These are phyloP conservation scores for Pavo muticus DNA, from an alignment of 2,113 vertebrate genomes.

Conservation along the genomic window DNA sequence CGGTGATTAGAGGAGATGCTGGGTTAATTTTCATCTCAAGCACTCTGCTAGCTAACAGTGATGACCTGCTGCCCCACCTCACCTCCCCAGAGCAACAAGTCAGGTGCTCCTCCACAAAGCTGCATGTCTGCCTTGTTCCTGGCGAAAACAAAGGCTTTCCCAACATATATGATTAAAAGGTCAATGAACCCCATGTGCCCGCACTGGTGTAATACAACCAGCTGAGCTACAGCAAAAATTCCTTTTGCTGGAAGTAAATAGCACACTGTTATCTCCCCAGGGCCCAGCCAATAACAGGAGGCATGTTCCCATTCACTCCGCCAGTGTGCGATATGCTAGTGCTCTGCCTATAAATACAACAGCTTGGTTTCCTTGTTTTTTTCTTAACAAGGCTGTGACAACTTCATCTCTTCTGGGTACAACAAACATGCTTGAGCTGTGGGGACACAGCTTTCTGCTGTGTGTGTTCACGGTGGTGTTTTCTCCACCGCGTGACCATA, in stretches of 20 bases:
- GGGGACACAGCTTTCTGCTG: constrained; percentile 19
- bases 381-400: constrained; percentile 19
- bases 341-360: constrained; percentile 58
- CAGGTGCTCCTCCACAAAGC: constrained; percentile 54
- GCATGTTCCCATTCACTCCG: constrained; percentile 54
- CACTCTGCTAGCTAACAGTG: constrained; percentile 46
- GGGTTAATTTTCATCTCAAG: constrained; percentile 75
- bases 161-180: constrained; percentile 48
- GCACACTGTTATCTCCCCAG: constrained; percentile 58
- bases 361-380: background rate
- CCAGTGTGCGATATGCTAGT: constrained; percentile 25
- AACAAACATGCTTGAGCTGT: constrained; percentile 26
- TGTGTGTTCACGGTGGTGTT: background rate
- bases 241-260: constrained; percentile 62
- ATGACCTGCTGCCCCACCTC: constrained; percentile 56
- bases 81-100: constrained; percentile 36
- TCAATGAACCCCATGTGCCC: constrained; percentile 28
- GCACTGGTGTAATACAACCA: constrained; percentile 21
- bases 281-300: constrained; percentile 59
- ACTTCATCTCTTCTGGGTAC: constrained; percentile 51
- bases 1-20: constrained; percentile 50
- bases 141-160: constrained; percentile 43
- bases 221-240: constrained; percentile 61
- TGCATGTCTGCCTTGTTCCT: background rate
- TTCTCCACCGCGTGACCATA: background rate